These are phyloP conservation scores for Tupiocoris notatus DNA, from an alignment of 2,888 invertebrate species.

Conservation along the genomic window DNA sequence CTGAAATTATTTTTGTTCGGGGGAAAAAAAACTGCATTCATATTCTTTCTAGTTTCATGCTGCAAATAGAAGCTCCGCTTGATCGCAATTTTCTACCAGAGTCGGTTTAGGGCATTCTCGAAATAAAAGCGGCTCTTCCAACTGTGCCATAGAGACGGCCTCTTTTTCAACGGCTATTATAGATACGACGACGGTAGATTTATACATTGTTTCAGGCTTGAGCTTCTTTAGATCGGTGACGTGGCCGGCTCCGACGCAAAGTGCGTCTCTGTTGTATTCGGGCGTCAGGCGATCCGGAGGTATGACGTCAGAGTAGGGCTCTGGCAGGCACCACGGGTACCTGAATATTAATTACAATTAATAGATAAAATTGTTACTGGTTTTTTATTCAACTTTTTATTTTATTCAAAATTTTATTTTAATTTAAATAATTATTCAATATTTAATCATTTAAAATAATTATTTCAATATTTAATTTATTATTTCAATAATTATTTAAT, in stretches of 20 bases:
- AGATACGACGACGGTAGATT: not conserved
- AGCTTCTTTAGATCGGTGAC: conserved; percentile 7
- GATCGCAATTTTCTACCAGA: not conserved
- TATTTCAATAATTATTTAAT: too few relatives aligned
- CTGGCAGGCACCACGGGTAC: conserved; percentile 13
- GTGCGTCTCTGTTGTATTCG: conserved; percentile 13
- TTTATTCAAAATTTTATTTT: too few relatives aligned
- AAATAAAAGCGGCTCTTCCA: not conserved
- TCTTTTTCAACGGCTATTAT: conserved; percentile 10
- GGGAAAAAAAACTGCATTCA: too few relatives aligned
- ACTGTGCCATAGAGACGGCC: conserved; percentile 2
- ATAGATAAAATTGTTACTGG: too few relatives aligned
- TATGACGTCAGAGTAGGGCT: not conserved
- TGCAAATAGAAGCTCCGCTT: too few relatives aligned
- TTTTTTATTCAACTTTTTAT: too few relatives aligned
- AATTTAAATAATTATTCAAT: too few relatives aligned
- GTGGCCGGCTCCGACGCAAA: conserved; percentile 16
- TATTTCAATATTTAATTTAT: too few relatives aligned
- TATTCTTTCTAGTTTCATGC: too few relatives aligned
- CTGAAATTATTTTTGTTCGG: too few relatives aligned
- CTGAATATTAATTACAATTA: too few relatives aligned
- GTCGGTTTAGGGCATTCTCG: not conserved
- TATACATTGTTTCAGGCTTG: not conserved
- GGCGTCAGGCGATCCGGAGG: not conserved
- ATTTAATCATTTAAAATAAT: too few relatives aligned